Evolutionary conservation across 2,888 invertebrate genomes (phyloP), one percentile per base, ranked within the genome.

Genomic region (Carterocephalus palaemon): DNA sequence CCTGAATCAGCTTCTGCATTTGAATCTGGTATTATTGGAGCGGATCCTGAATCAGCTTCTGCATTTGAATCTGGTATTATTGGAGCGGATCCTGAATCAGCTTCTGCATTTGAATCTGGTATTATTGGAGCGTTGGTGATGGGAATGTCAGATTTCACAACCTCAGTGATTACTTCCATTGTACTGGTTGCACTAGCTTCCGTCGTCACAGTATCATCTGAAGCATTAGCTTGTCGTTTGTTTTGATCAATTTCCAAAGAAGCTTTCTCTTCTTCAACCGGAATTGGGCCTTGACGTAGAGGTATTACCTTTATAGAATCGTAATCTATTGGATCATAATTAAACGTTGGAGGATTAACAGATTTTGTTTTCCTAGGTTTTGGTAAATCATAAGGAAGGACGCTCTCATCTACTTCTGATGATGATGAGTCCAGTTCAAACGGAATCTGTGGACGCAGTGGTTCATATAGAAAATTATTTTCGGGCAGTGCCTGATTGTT

Each of bases 241-340:
- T 49, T 79, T 50, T 70, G 74, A 9, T 83, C 82, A 46, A 60
- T 69, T 33, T 57, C 66, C 1, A 64, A 50, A 40, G 49, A 54
- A 5, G 54, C 48, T 51, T 67, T 68, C 2, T 66, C 60, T 37
- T 74, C 73, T 45, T 78, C 74, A 5, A 75, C 23, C 3, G 85
- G 85, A 53, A 56, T 79, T 0, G 80, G 60, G 0, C 80, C 84
- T 53, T 73, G 64, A n/a, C 67, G 69, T 10, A 85, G 59, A 37
- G 86, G 85, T 55, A 86, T 85, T 0, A 86, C 85, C 72, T 75
- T 81, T 0, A 86, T 53, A 1, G 83, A 67, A 43, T 86, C 85
- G 20, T 84, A 80, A 52, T 84, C 83, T 19, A 84, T 70, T 0
- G 85, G 81, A 1, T 78, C 79, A 34, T 73, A 81, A 48, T 73